Base-by-base conservation (phyloP, 2,888 invertebrate genomes). In the Onchidella celtica region DNA sequence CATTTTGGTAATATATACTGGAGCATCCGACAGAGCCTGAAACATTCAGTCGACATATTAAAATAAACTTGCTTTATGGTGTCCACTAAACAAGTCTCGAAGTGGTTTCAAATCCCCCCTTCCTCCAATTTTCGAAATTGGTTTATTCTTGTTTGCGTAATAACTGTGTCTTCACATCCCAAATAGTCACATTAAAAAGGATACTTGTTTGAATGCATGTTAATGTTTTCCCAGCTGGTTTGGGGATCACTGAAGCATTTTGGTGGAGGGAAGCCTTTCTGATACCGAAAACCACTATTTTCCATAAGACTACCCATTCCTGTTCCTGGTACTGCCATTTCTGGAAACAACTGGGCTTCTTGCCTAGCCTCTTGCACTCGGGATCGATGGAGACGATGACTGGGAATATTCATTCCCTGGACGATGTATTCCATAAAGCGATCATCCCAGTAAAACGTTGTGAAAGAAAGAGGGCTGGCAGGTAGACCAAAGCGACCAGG, bases 321-420 rank as follows among this genome's bases (percentile, higher is more conserved):
- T 14, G 75, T 38, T 27, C 81, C 81, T 0, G 81, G 81, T 0
- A 81, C 63, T 1, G 81, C 81, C 76, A 75, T 76, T 69, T 81
- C 81, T 14, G 81, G 81, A 17, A 81, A 69, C 4, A 75, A 2
- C 9, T 47, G 32, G n/a, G 65, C 81, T 76, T 81, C 69, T 40
- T 34, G 74, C 14, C 79, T 29, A n/a, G 63, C 6, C 24, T 38
- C 47, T 17, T 65, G 65, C 0, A 73, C 38, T 14, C 9, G 68
- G 0, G 11, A 4, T 17, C 47, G 9, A 6, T 69, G 55, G 4
- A 73, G 17, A 21, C 24, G 9, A 29, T 73, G 32, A n/a, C 32
- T 57, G 3, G 79, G 63, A 21, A 34, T 79, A 17, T 65, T 40
- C 32, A 34, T 24, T 14, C 36, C 11, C 24, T 47, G 32, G 9